phyloP scores from a whole-genome alignment of 2,888 invertebrate genomes.

The Leptinotarsa tumamoca region DNA sequence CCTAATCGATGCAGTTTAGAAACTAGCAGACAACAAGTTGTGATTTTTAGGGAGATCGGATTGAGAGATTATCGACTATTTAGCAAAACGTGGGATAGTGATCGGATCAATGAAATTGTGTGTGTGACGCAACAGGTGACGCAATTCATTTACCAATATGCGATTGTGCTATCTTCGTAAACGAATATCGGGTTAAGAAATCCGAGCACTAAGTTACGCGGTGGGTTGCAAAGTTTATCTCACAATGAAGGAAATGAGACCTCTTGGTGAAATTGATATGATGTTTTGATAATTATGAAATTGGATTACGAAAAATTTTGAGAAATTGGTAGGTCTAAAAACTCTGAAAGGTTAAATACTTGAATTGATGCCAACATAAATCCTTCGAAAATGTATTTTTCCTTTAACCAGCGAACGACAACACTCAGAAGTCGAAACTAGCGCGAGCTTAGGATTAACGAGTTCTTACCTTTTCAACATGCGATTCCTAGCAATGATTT shows the following conservation, averaged over 20 bases:
- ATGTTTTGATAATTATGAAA: neutral
- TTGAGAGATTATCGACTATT: conserved; percentile 19
- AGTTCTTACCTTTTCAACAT: too few species aligned
- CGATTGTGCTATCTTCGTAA: conserved; percentile 14
- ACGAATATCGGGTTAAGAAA: conserved; percentile 12
- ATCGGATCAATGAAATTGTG: conserved; percentile 19
- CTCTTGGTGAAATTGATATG: neutral
- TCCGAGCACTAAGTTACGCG: conserved; percentile 5
- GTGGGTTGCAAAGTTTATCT: conserved; percentile 1
- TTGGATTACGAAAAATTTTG: neutral
- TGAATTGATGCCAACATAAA: too few species aligned
- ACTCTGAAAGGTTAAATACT: too few species aligned
- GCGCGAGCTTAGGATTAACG: too few species aligned
- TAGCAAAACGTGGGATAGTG: conserved; percentile 10
- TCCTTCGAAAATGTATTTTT: too few species aligned
- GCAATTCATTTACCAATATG: conserved; percentile 6
- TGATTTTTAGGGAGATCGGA: conserved; percentile 20
- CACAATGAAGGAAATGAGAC: neutral
- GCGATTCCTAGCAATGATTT: too few species aligned
- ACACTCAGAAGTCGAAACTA: too few species aligned
- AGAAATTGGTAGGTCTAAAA: neutral
- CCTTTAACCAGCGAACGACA: too few species aligned
- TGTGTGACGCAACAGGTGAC: conserved; percentile 2
- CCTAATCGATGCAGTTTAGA: conserved; percentile 19
- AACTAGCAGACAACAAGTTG: conserved; percentile 21